Evolutionary conservation across 1,140 invertebrate species (phyloP).

Genomic region (Probaryconus sp.): DNA sequence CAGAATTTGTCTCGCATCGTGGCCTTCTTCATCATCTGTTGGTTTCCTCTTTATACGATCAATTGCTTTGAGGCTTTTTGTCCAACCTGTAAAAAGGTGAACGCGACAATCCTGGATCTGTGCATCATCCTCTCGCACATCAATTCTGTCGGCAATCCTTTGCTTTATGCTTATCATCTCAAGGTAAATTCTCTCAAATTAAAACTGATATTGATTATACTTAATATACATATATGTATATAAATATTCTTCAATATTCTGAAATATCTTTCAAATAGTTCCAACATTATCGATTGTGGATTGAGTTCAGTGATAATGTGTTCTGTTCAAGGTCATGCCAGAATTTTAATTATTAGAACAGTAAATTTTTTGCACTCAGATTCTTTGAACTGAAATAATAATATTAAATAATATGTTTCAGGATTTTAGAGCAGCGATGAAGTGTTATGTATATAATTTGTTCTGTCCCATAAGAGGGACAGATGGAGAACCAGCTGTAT

Average conservation of each 20-base stretch:
- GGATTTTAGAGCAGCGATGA: slow-evolving; percentile 40
- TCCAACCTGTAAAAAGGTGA: slow-evolving; percentile 82
- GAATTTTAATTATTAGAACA: too few species aligned
- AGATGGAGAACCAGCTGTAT: slow-evolving; percentile 11
- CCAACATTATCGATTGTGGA: too few species aligned
- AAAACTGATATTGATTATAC: too few species aligned
- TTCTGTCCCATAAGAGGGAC: slow-evolving; percentile 31
- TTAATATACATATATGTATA: too few species aligned
- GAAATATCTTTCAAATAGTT: too few species aligned
- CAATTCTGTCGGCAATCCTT: slow-evolving; percentile 92
- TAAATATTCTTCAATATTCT: too few species aligned
- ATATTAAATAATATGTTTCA: too few species aligned
- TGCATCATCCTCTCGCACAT: slow-evolving; percentile 93
- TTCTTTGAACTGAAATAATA: neutral
- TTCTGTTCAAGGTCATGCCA: too few species aligned
- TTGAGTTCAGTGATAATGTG: too few species aligned
- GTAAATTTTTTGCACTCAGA: too few species aligned
- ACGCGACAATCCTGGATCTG: slow-evolving; percentile 84
- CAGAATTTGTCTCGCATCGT: slow-evolving; percentile 94
- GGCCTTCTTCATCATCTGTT: slow-evolving; percentile 94
- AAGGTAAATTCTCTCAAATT: too few species aligned
- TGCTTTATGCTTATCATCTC: slow-evolving; percentile 93
- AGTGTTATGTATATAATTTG: slow-evolving; percentile 35
- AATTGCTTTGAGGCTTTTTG: slow-evolving; percentile 92
- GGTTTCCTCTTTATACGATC: slow-evolving; percentile 94